Evolutionary conservation across 2,797 vertebrate species (phyloP).

Genomic region (Octomys mimax): DNA sequence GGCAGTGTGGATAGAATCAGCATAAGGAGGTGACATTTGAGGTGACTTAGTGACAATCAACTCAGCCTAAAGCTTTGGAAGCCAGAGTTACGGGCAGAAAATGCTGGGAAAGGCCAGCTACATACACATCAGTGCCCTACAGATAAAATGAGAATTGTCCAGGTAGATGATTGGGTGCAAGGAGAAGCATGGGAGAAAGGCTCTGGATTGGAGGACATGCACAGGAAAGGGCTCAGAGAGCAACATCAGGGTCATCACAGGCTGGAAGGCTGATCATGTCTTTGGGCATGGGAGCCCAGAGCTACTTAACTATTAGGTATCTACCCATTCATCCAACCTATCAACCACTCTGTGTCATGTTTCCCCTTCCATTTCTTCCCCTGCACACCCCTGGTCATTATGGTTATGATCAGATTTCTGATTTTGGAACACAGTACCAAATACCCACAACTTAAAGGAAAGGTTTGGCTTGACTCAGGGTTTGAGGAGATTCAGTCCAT

Average conservation of each 20-base stretch:
- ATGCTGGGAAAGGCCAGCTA: neutral
- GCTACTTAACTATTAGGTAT: neutral
- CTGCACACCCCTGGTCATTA: neutral
- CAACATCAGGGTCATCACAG: neutral
- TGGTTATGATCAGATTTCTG: neutral
- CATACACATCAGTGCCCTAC: no score
- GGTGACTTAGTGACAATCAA: neutral
- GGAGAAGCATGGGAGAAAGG: rapidly evolving
- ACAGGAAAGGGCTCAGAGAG: neutral
- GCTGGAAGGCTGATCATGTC: neutral
- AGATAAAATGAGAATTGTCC: neutral
- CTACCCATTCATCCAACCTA: neutral
- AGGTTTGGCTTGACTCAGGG: neutral
- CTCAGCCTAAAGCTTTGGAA: neutral
- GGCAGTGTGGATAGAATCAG: rapidly evolving
- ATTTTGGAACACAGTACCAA: neutral
- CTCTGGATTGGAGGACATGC: neutral
- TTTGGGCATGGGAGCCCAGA: neutral
- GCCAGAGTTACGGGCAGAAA: neutral
- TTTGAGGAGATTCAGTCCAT: neutral
- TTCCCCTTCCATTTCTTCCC: neutral
- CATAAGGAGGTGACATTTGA: neutral
- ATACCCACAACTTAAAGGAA: neutral
- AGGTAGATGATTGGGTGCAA: rapidly evolving
- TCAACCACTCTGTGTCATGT: no score